Base-by-base conservation (phyloP, 2,113 vertebrate genomes). In the Gulo gulo region DNA sequence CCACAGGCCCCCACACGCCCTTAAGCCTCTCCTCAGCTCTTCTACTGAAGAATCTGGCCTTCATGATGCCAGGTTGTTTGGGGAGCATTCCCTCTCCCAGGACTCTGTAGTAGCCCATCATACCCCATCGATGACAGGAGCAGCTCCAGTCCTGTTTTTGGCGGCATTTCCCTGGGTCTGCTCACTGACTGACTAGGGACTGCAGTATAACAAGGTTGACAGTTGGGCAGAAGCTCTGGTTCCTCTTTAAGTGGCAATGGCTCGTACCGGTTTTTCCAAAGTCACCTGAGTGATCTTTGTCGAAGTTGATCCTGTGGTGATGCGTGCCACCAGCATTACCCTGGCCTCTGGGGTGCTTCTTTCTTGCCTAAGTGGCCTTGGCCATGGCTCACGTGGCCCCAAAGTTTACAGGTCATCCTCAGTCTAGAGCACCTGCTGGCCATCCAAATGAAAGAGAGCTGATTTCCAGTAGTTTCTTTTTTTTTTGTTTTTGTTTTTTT, bases 401-500 rank as follows among this genome's bases (percentile, higher is more conserved):
- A 0, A 65, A 14, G 3, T 65, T 65, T 34, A 13, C 63, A 65
- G 29, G 63, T 65, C 63, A 31, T 65, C 29, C 63, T 65, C 63
- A 15, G 29, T 31, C 63, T 65, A 13, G 63, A 65, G 12, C 6
- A 29, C 63, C 14, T 65, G 63, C 31, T 65, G 63, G 63, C 63
- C 4, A 1, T 65, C 63, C 63, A 63, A 29, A 65, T 6, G 14
- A 65, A 65, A 65, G 63, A 34, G 63, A 65, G 63, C 5, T 79
- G 21, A 95, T 23, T 86, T 91, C 47, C 14, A 78, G 18, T 80
- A 7, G 52, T 92, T 89, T 93, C 94, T 71, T n/a, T n/a, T n/a
- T n/a, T n/a, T n/a, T n/a, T n/a, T n/a, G n/a, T n/a, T n/a, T n/a
- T n/a, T n/a, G n/a, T n/a, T n/a, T n/a, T n/a, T n/a, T n/a, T n/a